Evolutionary conservation across 1,140 invertebrate genomes (phyloP), one percentile per base, ranked within the genome.

Genomic region (Tetramorium simillimum): DNA sequence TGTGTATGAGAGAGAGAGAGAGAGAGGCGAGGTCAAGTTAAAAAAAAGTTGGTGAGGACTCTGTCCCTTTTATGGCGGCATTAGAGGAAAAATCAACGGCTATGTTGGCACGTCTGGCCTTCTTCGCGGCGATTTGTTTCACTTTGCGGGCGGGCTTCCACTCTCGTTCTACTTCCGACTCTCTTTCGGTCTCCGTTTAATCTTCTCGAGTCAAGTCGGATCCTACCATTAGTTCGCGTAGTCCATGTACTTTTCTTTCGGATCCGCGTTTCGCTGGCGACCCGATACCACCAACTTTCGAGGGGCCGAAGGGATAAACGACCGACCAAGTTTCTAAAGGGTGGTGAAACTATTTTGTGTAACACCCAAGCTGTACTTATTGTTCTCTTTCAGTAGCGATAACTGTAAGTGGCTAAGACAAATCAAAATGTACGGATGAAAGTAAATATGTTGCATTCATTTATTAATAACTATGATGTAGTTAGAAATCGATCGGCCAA

Each of bases 111-210:
- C 60, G 21, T 72, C 65, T 28, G 49, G 73, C 46, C 77, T 88
- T 77, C 84, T 90, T 89, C 78, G 65, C 63, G 75, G 87, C 84
- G 86, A 91, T 91, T 91, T 91, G 90, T 91, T 91, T 91, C 89
- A 90, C 89, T 90, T 90, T 89, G 87, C 85, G 80, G 56, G 2
- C 60, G n/a, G 72, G 72, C 65, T 75, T 76, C 78, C 67, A 84
- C 73, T 72, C 73, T 89, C 75, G 78, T 60, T 63, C 87, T 56
- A 80, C 43, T 88, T 89, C 85, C 84, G 78, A 63, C 53, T 86
- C 67, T 67, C 86, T 88, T 90, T 91, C 89, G 84, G 81, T 88
- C 60, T 63, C 88, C 90, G 78, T 88, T 90, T 88, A 90, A 91
- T 91, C 89, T 90, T 89, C 53, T 46, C 84, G 78, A 90, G 69